Base-by-base conservation (phyloP, 2,797 vertebrate species). In the Chelon labrosus region DNA sequence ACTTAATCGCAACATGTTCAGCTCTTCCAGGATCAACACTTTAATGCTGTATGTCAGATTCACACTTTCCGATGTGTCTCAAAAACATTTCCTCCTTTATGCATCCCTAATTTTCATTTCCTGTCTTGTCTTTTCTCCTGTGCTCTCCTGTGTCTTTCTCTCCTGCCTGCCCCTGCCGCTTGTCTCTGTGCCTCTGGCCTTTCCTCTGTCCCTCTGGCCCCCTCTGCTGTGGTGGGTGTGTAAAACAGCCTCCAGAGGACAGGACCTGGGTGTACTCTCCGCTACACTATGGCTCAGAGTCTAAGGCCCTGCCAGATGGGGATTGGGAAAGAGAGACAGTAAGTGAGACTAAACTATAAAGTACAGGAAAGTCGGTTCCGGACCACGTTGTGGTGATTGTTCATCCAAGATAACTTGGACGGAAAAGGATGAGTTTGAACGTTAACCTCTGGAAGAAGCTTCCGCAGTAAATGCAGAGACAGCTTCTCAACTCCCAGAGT, bases 231-330 rank as follows among this genome's bases (percentile, higher is more conserved):
- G 90, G 75, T 88, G 90, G 90, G 90, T 84, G 89, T 93, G 88
- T 91, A 91, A 90, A 84, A 85, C 96, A 98, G 96, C 97, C 97
- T 94, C 96, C 96, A 90, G 98, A 99, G 82, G 98, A 99, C 94
- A 97, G 95, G 96, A 98, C 96, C 95, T 99, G 98, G 98, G 97
- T 99, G 92, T 99, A 99, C 94, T 99, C 98, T 94, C 98, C 98
- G 73, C 97, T 99, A 91, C 98, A 99, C 96, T 98, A 97, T 97
- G 96, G 95, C 90, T 88, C 96, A 89, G 97, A 96, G 86, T 94
- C 95, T 92, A 96, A 94, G 91, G 94, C 95, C 88, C 94, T 96
- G 94, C 96, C 97, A 86, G 96, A 97, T 94, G 96, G 96, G 79
- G 92, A 95, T 88, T 93, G 91, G 93, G 97, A 98, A 95, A 96